Percentiles rank a stretch among this genome's conserved stretches.
These are phyloP conservation scores for Sternarchorhynchus goeldii DNA, from an alignment of 2,797 vertebrate species.

Conservation along the genomic window DNA sequence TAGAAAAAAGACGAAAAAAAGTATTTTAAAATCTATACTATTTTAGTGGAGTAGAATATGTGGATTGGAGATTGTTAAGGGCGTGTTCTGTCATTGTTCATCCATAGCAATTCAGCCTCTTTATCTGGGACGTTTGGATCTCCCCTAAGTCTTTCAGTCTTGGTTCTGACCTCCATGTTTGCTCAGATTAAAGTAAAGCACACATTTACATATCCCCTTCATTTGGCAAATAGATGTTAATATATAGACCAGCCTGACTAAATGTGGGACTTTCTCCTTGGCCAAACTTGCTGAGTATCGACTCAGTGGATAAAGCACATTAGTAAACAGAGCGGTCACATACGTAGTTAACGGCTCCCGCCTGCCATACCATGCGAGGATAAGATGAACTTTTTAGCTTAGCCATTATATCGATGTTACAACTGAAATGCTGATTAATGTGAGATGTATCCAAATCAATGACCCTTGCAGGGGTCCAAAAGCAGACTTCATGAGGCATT, in stretches of 20 bases:
- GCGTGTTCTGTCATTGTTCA: constrained; percentile 72
- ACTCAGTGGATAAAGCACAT: constrained; percentile 38
- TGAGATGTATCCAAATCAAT: neutral
- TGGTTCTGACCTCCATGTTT: constrained; percentile 8
- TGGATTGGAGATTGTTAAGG: constrained; percentile 74
- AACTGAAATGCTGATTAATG: constrained; percentile 29
- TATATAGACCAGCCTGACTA: neutral
- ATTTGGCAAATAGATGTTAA: neutral
- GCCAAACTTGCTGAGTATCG: constrained; percentile 21
- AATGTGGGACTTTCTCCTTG: constrained; percentile 14
- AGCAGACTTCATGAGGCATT: neutral
- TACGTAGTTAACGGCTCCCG: neutral
- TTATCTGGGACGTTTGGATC: constrained; percentile 15
- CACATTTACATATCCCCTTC: constrained; percentile 16
- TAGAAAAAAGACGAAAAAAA: constrained; percentile 62
- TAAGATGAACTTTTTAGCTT: neutral
- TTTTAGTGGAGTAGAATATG: constrained; percentile 82
- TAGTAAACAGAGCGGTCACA: constrained; percentile 30
- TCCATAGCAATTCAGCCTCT: constrained; percentile 21
- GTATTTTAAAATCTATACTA: constrained; percentile 76
- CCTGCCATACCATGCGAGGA: neutral
- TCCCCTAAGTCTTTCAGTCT: constrained; percentile 20
- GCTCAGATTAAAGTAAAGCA: constrained; percentile 40
- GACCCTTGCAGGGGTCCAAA: neutral
- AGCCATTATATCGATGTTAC: neutral